Conservation (phyloP, 2,888 invertebrate genomes). For the Ephialtes manifestator region DNA sequence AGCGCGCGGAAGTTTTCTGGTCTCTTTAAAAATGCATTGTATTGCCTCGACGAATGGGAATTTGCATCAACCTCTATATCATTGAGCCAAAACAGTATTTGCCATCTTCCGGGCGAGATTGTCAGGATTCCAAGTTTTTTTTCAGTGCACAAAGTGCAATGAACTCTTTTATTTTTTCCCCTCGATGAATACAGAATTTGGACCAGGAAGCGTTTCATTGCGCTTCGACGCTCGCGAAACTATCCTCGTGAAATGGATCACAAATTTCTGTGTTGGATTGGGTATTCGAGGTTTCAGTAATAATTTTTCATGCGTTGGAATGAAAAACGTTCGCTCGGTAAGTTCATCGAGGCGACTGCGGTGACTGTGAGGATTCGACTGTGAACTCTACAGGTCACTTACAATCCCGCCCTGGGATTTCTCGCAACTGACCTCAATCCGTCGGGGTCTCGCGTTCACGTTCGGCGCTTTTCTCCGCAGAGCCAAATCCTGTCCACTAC, state of each 20-base stretch:
- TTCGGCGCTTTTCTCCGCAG: background rate
- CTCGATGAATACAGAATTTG: background rate
- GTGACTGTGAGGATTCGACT: conserved; percentile 17
- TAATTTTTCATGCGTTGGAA: conserved; percentile 9
- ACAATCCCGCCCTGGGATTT: conserved; percentile 49
- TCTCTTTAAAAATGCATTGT: too few species aligned
- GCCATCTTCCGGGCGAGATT: too few species aligned
- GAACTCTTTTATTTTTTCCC: conserved; percentile 17
- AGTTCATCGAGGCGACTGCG: background rate
- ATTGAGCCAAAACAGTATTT: too few species aligned
- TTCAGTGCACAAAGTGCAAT: too few species aligned
- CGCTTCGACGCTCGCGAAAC: conserved; percentile 1
- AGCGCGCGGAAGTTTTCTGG: too few species aligned
- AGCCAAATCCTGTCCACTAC: conserved; percentile 34
- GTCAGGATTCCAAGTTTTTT: too few species aligned
- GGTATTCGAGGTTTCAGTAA: background rate
- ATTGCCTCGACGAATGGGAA: too few species aligned
- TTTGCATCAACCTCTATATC: too few species aligned
- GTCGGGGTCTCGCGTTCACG: conserved; percentile 19
- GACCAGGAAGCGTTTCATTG: background rate
- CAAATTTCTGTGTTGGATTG: background rate
- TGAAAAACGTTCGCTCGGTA: conserved; percentile 6
- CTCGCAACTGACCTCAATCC: conserved; percentile 62
- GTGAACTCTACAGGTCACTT: conserved; percentile 18
- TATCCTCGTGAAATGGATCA: background rate